phyloP scores from a whole-genome alignment of 2,113 vertebrate genomes.

The Campylorhamphus procurvoides region DNA sequence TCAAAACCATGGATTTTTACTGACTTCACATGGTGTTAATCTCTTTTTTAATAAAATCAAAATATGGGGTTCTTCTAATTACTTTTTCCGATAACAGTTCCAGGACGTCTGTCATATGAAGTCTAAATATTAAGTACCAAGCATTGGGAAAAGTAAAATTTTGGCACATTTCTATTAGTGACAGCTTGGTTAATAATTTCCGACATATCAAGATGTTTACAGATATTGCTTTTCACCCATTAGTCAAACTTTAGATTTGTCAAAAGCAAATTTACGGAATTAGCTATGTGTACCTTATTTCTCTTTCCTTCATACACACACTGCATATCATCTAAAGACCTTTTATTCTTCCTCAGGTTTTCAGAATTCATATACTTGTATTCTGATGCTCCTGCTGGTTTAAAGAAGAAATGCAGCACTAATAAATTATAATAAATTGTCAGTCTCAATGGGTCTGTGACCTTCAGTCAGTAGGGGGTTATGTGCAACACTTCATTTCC shows the following conservation, averaged over 20 bases:
- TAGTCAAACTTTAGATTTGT: background rate
- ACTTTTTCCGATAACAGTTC: background rate
- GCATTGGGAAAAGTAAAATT: background rate
- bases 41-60: background rate
- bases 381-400: constrained; percentile 74
- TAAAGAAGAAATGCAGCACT: constrained; percentile 75
- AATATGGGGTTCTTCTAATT: background rate
- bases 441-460: constrained; percentile 76
- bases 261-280: background rate
- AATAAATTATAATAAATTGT: constrained; percentile 81
- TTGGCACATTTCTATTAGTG: background rate
- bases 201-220: background rate
- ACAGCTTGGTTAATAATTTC: background rate
- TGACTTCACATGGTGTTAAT: background rate
- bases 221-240: background rate
- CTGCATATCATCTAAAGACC: background rate
- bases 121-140: background rate
- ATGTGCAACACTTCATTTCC: constrained; percentile 68
- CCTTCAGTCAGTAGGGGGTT: constrained; percentile 75
- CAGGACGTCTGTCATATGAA: background rate
- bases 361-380: constrained; percentile 55
- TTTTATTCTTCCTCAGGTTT: constrained; percentile 50
- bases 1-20: background rate
- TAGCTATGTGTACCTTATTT: background rate
- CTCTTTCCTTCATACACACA: background rate